These are phyloP conservation scores for Autographa gamma DNA, from an alignment of 2,888 invertebrate species.

Conservation along the genomic window DNA sequence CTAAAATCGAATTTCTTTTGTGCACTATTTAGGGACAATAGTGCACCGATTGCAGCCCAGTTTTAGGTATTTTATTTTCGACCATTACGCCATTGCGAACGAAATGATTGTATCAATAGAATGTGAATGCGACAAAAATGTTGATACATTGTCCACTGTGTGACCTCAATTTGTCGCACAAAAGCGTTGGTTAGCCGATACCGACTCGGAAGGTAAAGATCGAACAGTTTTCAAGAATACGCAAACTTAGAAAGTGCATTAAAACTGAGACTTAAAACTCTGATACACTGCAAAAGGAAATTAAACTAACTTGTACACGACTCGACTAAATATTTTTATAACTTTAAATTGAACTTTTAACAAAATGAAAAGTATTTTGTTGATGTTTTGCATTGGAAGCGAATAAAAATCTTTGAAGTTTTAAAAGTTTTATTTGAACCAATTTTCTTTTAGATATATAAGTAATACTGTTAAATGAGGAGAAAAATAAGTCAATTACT, in stretches of 20 bases:
- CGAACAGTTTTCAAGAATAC: slow-evolving; percentile 35
- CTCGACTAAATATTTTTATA: slow-evolving; percentile 38
- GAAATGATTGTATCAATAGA: slow-evolving; percentile 80
- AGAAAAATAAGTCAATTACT: neutral
- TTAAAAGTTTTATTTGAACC: neutral
- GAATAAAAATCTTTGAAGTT: slow-evolving; percentile 3
- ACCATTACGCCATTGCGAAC: slow-evolving; percentile 78
- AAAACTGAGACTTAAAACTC: slow-evolving; percentile 42
- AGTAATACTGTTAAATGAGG: too few species aligned
- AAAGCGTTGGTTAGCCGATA: slow-evolving; percentile 38
- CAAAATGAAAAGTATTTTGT: slow-evolving; percentile 28
- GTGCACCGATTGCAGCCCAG: slow-evolving; percentile 80
- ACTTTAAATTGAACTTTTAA: slow-evolving; percentile 47
- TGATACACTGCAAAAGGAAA: slow-evolving; percentile 51
- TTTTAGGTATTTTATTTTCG: slow-evolving; percentile 82
- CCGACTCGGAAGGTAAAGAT: slow-evolving; percentile 27
- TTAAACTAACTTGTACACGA: slow-evolving; percentile 47
- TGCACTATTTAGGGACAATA: slow-evolving; percentile 83
- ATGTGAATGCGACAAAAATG: slow-evolving; percentile 66
- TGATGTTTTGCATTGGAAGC: slow-evolving; percentile 1
- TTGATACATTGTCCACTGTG: slow-evolving; percentile 59
- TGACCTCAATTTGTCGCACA: slow-evolving; percentile 49
- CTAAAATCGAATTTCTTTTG: slow-evolving; percentile 79
- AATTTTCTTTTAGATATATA: neutral
- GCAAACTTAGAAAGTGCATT: slow-evolving; percentile 44